Base-by-base conservation (phyloP, 2,797 vertebrate genomes). In the Myotis pilosus region DNA sequence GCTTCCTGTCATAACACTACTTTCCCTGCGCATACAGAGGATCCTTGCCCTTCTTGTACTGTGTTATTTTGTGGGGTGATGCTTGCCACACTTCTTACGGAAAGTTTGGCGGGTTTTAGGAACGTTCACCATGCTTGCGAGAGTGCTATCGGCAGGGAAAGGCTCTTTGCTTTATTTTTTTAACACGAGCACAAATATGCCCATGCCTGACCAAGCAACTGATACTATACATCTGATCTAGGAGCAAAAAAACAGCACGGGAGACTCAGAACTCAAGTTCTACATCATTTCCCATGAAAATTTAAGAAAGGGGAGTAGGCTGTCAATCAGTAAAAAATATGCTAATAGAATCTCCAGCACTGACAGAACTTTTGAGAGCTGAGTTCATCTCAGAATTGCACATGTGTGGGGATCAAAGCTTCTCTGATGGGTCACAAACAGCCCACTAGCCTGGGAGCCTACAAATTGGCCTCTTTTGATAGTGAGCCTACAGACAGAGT, bases 201-300 rank as follows among this genome's bases (percentile, higher is more conserved):
- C 30, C 44, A 30, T 25, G n/a, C 12, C 17, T 87, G 8, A 68
- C 66, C 5, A 17, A 79, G 38, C 74, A 66, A 57, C 71, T 84
- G 64, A 49, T 60, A 38, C 19, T 82, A 87, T 33, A 80, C n/a
- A 69, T 28, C 22, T 30, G 1, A 30, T 83, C 44, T 85, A 51
- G 23, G 44, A 76, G n/a, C 60, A 92, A 76, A 85, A 55, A 51
- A 83, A 92, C 16, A 36, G 28, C 51, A 44, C 6, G 5, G 57
- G 28, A 75, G 36, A 68, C 69, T 79, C 64, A 80, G 49, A 89
- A 66, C 47, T 55, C 41, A 93, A 83, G 15, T 94, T 92, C 33
- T 83, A 66, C 33, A 87, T 93, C 36, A 81, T 74, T 85, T 88
- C 53, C 51, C 57, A 62, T 33, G 41, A 88, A 95, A 60, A 94